phyloP scores from a whole-genome alignment of 2,113 vertebrate species.

The Damaliscus lunatus region DNA sequence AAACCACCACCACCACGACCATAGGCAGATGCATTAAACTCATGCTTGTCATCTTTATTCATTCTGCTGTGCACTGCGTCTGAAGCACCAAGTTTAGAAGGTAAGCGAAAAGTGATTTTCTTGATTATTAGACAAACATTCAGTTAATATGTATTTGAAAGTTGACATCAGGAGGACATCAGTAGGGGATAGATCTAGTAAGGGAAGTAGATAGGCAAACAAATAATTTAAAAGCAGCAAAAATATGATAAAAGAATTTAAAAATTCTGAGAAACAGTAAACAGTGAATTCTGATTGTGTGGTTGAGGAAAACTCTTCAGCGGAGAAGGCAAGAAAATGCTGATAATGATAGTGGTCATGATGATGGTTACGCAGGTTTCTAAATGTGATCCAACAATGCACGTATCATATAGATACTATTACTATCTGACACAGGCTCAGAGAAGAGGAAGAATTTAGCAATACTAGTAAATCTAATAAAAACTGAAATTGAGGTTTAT shows the following conservation, averaged over 20 bases:
- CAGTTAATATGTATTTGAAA: neutral
- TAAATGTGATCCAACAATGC: neutral
- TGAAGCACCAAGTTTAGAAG: neutral
- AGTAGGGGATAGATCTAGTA: neutral
- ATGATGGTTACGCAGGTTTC: neutral
- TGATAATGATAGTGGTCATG: neutral
- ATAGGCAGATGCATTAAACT: neutral
- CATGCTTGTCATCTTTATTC: neutral
- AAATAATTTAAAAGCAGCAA: slow-evolving; percentile 13
- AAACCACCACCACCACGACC: neutral
- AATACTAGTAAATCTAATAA: neutral
- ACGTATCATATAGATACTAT: neutral
- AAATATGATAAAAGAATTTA: neutral
- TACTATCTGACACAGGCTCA: neutral
- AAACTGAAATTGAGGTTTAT: neutral
- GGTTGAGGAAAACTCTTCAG: neutral
- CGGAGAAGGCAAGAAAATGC: neutral
- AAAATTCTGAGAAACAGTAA: neutral
- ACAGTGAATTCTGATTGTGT: neutral
- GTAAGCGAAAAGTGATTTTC: neutral
- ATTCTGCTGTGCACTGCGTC: neutral
- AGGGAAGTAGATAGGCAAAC: neutral
- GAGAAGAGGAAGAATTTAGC: neutral
- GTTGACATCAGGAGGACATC: neutral
- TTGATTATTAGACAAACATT: neutral